These are phyloP conservation scores for Ornithorhynchus anatinus DNA, from an alignment of 2,113 vertebrate genomes.

Conservation along the genomic window DNA sequence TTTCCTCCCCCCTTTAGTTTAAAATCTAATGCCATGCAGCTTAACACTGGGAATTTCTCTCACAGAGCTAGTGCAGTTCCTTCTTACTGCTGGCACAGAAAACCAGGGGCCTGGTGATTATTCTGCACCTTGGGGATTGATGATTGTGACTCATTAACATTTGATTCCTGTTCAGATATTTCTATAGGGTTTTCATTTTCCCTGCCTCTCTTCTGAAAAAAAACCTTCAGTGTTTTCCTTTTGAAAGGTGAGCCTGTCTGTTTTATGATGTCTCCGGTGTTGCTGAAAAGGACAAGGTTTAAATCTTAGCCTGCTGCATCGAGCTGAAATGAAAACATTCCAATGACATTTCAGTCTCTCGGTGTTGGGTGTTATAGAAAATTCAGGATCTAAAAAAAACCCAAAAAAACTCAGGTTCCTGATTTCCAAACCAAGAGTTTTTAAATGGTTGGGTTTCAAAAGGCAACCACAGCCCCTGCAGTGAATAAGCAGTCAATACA, in stretches of 20 bases:
- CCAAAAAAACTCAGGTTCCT: no score
- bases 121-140: neutral
- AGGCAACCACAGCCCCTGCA: no score
- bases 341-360: neutral
- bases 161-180: neutral
- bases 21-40: neutral
- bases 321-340: neutral
- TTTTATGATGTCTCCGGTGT: neutral
- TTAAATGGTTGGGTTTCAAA: no score
- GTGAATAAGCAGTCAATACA: no score
- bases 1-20: neutral
- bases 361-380: neutral
- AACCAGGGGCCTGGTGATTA: neutral
- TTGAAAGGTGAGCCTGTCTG: neutral
- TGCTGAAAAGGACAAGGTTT: constrained; percentile 12
- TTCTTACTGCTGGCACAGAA: neutral
- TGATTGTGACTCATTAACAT: neutral
- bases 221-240: neutral
- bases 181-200: neutral
- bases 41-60: neutral
- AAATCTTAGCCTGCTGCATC: neutral
- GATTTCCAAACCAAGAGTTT: no score
- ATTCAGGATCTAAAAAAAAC: no score
- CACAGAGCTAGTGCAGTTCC: neutral
- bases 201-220: neutral